These are phyloP conservation scores for Neodontobutis hainanensis DNA, from an alignment of 2,113 vertebrate species.

Conservation along the genomic window DNA sequence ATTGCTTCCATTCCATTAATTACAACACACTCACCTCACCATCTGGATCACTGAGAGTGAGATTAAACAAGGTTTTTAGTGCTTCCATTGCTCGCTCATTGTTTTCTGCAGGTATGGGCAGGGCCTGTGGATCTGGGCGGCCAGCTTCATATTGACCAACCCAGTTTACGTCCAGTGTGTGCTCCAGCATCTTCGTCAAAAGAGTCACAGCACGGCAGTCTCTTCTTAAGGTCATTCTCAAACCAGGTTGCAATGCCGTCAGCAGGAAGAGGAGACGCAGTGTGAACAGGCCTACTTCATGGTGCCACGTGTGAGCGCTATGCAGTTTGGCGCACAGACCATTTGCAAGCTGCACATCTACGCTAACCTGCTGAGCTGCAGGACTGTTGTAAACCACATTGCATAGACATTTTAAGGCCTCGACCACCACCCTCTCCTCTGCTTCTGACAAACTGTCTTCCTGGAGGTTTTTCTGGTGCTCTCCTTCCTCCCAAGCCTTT, in stretches of 20 bases:
- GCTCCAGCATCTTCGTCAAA: slow-evolving; percentile 90
- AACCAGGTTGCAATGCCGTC: slow-evolving; percentile 89
- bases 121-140: slow-evolving; percentile 76
- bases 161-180: slow-evolving; percentile 88
- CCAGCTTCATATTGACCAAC: slow-evolving; percentile 86
- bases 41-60: slow-evolving; percentile 88
- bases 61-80: slow-evolving; percentile 95
- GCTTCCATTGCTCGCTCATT: slow-evolving; percentile 92
- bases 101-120: slow-evolving; percentile 84
- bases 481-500: slow-evolving; percentile 13
- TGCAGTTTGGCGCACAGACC: slow-evolving; percentile 87
- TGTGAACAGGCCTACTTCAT: slow-evolving; percentile 92
- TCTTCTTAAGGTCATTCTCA: slow-evolving; percentile 82
- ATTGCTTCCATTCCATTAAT: not conserved
- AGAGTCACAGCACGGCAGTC: slow-evolving; percentile 86
- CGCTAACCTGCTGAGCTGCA: slow-evolving; percentile 89
- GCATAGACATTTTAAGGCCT: slow-evolving; percentile 97
- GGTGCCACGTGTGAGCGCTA: slow-evolving; percentile 74
- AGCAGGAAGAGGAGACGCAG: slow-evolving; percentile 95
- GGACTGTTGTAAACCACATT: slow-evolving; percentile 95
- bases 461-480: slow-evolving; percentile 23
- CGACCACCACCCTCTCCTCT: slow-evolving; percentile 89
- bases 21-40: slow-evolving; percentile 83
- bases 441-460: slow-evolving; percentile 77
- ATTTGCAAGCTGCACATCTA: slow-evolving; percentile 88